These are phyloP conservation scores for human (Homo sapiens) DNA, from an alignment of 2,113 vertebrate genomes.

Conservation along the genomic window GRCh38 chr12:80721501-80722000, in stretches of 20 bases:
- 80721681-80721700: background rate
- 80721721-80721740: background rate
- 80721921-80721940: slow-evolving; percentile 27
- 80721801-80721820: background rate
- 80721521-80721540: background rate
- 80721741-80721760: background rate
- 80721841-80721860: background rate
- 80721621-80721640: background rate
- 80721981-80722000: slow-evolving; percentile 55
- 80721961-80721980: slow-evolving; percentile 23
- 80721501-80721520: background rate
- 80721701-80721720: background rate
- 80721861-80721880: background rate
- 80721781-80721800: background rate
- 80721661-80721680: background rate
- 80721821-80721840: slow-evolving; percentile 28
- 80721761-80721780: background rate
- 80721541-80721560: background rate
- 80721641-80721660: background rate
- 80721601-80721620: background rate
- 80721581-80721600: background rate
- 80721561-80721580: background rate
- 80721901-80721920: slow-evolving; percentile 25
- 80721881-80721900: slow-evolving; percentile 5
- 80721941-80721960: slow-evolving; percentile 9